Evolutionary conservation across 2,113 vertebrate species (phyloP), one percentile per base, ranked within the genome.

Genomic region (Agelaius phoeniceus): DNA sequence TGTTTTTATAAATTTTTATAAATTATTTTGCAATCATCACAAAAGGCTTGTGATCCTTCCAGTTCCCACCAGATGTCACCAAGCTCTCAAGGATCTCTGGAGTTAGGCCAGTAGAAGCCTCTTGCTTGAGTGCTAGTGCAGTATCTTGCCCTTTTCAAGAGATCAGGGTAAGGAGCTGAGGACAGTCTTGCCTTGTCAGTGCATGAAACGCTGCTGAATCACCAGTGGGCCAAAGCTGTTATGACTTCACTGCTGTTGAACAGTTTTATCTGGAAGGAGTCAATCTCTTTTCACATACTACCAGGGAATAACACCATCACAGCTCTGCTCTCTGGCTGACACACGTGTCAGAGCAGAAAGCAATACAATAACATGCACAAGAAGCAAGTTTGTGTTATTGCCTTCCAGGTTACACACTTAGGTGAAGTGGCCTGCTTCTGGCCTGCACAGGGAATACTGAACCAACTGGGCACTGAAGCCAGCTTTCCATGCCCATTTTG

Each of bases 1-100:
- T 41, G 2, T 19, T 19, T 87, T 37, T 37, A 35, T 35, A 35
- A 35, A 35, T 35, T 35, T 87, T 59, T 65, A 44, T 19, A 24
- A 83, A 76, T 46, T 51, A 77, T 21, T 55, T 77, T n/a, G 21
- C 30, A 69, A 9, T 26, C 18, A 76, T 84, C 31, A 84, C 19
- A 37, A 78, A 92, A 82, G 22, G 28, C 54, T 46, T 95, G 94
- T 58, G 57, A 94, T 95, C n/a, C 76, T 86, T 75, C 31, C 49
- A 52, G 22, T 28, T 93, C n/a, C 96, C 96, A 93, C 83, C 74
- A 97, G 96, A 87, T 97, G 96, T 95, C 96, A 89, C 80, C 80
- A 96, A 43, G 54, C 49, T 78, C 76, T 89, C 77, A 71, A 52
- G 28, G 49, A 93, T 94, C n/a, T 61, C 69, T 51, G 28, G 10